phyloP scores from a whole-genome alignment of 64 coral and sea anemone species.

The Acropora tenuis region DNA sequence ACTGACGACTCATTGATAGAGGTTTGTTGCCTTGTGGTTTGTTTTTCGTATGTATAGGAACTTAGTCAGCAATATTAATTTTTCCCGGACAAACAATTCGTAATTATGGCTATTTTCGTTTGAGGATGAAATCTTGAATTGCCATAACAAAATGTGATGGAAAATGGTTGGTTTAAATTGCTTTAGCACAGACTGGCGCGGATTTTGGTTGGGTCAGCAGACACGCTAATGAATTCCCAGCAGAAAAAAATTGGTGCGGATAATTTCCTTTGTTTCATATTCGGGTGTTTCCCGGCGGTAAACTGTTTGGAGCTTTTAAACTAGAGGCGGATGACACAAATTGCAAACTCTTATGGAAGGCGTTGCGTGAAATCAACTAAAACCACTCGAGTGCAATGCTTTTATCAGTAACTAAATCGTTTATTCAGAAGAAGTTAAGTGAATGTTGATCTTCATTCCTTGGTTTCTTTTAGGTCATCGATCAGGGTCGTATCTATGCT shows the following conservation, averaged over 20 bases:
- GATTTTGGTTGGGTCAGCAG: no score
- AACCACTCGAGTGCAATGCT: background rate
- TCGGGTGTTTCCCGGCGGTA: no score
- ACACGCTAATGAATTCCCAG: no score
- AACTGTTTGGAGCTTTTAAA: no score
- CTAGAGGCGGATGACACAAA: background rate
- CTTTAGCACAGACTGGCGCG: background rate
- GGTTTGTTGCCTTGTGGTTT: background rate
- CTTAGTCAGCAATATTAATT: background rate
- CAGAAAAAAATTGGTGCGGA: no score
- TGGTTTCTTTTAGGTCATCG: constrained; percentile 27
- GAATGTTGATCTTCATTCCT: background rate
- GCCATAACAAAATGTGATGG: background rate
- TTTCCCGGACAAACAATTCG: background rate
- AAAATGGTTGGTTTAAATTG: background rate
- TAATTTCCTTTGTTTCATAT: no score
- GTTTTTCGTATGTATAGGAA: background rate
- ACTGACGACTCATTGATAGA: constrained; percentile 18
- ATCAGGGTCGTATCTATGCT: constrained; percentile 51
- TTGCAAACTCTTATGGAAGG: background rate
- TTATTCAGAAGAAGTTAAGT: background rate
- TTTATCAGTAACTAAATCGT: background rate
- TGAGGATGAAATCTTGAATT: background rate
- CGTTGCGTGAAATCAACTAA: background rate
- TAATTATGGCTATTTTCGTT: background rate